Base-by-base conservation (phyloP, 2,888 invertebrate species). In the Meandrusa payeni region DNA sequence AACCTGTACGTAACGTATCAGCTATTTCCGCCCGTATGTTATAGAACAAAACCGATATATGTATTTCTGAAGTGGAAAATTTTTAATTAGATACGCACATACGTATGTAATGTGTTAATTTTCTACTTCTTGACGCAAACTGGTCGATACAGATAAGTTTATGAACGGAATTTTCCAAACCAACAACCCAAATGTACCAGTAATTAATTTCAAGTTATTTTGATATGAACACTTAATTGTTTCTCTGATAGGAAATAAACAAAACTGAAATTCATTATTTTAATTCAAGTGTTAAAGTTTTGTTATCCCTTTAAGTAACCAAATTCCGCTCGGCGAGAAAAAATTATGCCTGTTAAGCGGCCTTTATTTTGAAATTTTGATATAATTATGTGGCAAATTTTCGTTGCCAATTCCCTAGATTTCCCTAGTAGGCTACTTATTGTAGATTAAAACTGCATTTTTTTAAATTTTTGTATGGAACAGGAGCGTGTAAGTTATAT, bases 11-110 rank as follows among this genome's bases (percentile, higher is more conserved):
- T 24, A 10, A 19, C 9, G 3, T 43, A 43, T 43, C 42, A 36
- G 26, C 12, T 13, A 24, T 24, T 43, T 43, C 42, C 42, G 42
- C 42, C 42, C 42, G 42, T 26, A 43, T 36, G 12, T 37, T 31
- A 28, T 31, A 31, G 20, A 6, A 9, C 20, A 5, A 12, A 6
- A 37, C 13, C 6, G 11, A 29, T 29, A 23, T 29, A 13, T 24
- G 4, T 26, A 10, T 27, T 42, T 24, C 9, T 24, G 12, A 29
- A 17, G 24, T 24, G 13, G 24, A 43, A 28, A 19, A 9, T 43
- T 37, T 31, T 31, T n/a, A 31, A 37, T 43, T 23, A 41, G 22
- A 29, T 20, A 22, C 22, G 4, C 29, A n/a, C 5, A 4, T 13
- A 10, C 22, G 22, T 13, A 12, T 19, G n/a, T 31, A 36, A 36